Evolutionary conservation across 1,140 invertebrate species (phyloP).

Genomic region (Saccostrea cuccullata): DNA sequence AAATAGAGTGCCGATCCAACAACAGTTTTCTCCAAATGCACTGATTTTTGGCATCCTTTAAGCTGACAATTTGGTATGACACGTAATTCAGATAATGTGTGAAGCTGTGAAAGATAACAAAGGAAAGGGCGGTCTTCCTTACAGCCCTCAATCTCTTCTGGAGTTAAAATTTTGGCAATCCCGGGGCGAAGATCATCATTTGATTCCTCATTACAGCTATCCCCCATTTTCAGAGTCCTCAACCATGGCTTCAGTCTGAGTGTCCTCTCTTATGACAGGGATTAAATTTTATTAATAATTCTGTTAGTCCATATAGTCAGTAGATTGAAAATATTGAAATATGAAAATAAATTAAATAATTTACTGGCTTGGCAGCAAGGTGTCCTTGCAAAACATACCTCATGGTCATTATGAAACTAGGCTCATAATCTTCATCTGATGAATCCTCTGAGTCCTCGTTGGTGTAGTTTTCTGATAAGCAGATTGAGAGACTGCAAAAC

Average conservation of each 20-base stretch:
- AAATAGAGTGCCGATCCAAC: conserved; percentile 12
- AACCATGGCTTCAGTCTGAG: conserved; percentile 15
- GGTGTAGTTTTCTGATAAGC: background rate
- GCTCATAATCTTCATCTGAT: conserved; percentile 4
- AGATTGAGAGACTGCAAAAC: conserved; percentile 4
- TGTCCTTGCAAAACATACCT: conserved; percentile 1
- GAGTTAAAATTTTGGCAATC: background rate
- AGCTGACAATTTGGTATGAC: background rate
- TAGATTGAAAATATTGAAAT: background rate
- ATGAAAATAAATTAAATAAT: too few species aligned
- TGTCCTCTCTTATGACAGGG: conserved; percentile 4
- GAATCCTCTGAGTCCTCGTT: background rate
- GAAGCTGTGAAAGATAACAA: background rate
- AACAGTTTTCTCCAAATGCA: conserved; percentile 10
- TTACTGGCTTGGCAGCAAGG: background rate
- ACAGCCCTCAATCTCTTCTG: background rate
- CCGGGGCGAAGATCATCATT: background rate
- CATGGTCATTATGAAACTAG: background rate
- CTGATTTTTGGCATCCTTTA: background rate
- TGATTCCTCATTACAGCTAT: background rate
- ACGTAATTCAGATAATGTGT: background rate
- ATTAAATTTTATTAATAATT: conserved; percentile 17
- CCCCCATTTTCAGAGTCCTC: background rate
- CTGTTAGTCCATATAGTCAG: background rate
- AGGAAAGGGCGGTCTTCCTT: background rate